Base-by-base conservation (phyloP, 2,888 invertebrate species). In the Drosophila mimica region DNA sequence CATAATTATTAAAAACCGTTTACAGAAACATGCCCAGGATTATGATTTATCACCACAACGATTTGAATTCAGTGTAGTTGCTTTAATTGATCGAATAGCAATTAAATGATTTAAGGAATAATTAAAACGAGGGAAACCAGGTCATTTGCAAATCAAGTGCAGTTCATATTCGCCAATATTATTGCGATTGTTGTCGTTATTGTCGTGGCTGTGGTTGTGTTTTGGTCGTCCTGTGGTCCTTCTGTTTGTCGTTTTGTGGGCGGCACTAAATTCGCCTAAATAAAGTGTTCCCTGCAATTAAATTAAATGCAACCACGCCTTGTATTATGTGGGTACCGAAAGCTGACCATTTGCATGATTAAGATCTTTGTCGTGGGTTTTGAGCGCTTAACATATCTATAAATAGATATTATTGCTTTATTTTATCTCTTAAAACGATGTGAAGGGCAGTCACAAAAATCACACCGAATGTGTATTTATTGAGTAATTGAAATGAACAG, bases 261-360 rank as follows among this genome's bases (percentile, higher is more conserved):
- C 58, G 69, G 84, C 79, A 84, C 79, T 74, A 58, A 76, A 82
- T 85, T 71, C 20, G 63, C 66, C 88, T 70, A 79, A 84, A 74
- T 82, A 72, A 58, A 65, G 59, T 67, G 52, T 58, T 60, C 20
- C 46, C 61, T 46, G 53, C 56, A 38, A 72, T 56, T 65, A 77
- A 81, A 83, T 76, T 66, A 83, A 83, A 68, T 74, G 66, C 54
- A 20, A 36, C 60, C 60, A 57, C 48, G 59, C 40, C 75, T 11
- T 25, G 6, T 6, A 36, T 48, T 3, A 15, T 34, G 49, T 49
- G 28, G n/a, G 17, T 33, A 52, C 31, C 30, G 30, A 9, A 52
- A 56, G 40, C 11, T 30, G 58, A 64, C 49, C 66, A 33, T 38
- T 34, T 8, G 20, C 8, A 28, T 63, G 40, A 54, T 65, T 64